A percentile compares a stretch with the other conserved stretches of the same genome.
Conservation (phyloP, 2,113 vertebrate species). For the Smithornis capensis region DNA sequence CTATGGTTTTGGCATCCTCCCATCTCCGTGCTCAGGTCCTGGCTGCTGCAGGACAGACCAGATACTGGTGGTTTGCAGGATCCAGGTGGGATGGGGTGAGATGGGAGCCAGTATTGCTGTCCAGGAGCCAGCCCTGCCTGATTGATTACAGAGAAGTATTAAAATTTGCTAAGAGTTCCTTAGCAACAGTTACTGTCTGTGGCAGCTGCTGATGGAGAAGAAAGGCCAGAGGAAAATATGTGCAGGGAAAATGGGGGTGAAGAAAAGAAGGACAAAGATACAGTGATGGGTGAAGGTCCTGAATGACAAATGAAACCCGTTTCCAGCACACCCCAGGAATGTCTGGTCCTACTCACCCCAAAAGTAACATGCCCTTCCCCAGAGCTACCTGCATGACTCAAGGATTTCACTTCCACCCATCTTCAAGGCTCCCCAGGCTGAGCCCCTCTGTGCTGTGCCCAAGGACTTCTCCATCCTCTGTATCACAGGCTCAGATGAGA, state of each 20-base stretch:
- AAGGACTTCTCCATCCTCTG: not conserved
- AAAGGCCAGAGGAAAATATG: not conserved
- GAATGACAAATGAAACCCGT: fast-evolving
- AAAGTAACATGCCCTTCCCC: not conserved
- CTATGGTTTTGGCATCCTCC: not conserved
- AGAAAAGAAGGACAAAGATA: not conserved
- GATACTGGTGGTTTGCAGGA: not conserved
- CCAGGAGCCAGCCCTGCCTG: not conserved
- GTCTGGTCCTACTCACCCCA: not conserved
- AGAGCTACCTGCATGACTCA: fast-evolving
- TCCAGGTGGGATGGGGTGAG: not conserved
- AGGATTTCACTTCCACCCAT: not conserved
- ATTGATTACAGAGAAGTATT: not conserved
- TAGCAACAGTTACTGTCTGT: conserved; percentile 13
- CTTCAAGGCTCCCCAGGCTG: not conserved
- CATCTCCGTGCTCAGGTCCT: not conserved
- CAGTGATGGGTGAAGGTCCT: not conserved
- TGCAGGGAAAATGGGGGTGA: not conserved
- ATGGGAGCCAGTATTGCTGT: not conserved
- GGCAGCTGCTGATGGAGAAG: not conserved
- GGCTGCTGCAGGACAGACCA: not conserved
- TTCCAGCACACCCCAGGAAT: not conserved
- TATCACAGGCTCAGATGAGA: not conserved
- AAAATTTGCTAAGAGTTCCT: conserved; percentile 3
- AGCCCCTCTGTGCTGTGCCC: not conserved